Evolutionary conservation across 2,113 vertebrate genomes (phyloP).

Genomic region (Forbesichthys agassizii): DNA sequence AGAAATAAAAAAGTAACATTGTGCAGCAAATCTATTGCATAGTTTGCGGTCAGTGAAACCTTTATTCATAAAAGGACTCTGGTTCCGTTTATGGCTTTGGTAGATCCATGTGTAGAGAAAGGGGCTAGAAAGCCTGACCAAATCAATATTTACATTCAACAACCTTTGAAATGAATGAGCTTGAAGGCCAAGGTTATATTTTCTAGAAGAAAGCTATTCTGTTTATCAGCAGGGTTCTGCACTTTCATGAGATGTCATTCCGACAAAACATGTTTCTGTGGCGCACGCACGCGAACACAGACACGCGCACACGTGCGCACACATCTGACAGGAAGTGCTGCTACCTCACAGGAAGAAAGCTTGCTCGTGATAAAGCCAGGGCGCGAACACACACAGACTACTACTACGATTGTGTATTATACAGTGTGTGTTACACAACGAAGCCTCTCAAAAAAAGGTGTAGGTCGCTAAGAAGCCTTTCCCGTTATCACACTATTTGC

Average conservation of each 20-base stretch:
- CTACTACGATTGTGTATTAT: conserved; percentile 17
- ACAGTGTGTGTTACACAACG: conserved; percentile 7
- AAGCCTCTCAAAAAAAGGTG: not conserved
- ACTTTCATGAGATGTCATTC: not conserved
- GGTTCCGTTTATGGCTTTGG: not conserved
- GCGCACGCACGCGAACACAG: not conserved
- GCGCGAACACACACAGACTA: conserved; percentile 11
- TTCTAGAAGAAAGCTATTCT: conserved; percentile 8
- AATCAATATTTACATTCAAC: not conserved
- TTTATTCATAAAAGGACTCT: not conserved
- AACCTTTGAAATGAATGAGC: not conserved
- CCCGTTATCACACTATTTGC: not conserved
- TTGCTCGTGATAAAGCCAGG: no score
- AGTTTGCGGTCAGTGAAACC: no score
- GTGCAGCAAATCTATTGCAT: no score
- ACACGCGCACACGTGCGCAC: not conserved
- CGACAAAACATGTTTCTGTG: conserved; percentile 22
- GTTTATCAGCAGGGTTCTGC: not conserved
- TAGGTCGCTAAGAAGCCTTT: not conserved
- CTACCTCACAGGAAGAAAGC: no score
- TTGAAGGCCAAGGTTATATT: not conserved
- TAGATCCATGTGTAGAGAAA: not conserved
- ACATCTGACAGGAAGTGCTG: conserved; percentile 5
- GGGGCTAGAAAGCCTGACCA: not conserved
- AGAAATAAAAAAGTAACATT: no score